Conservation (phyloP, 64 coral and sea anemone species). For the Porites lutea region DNA sequence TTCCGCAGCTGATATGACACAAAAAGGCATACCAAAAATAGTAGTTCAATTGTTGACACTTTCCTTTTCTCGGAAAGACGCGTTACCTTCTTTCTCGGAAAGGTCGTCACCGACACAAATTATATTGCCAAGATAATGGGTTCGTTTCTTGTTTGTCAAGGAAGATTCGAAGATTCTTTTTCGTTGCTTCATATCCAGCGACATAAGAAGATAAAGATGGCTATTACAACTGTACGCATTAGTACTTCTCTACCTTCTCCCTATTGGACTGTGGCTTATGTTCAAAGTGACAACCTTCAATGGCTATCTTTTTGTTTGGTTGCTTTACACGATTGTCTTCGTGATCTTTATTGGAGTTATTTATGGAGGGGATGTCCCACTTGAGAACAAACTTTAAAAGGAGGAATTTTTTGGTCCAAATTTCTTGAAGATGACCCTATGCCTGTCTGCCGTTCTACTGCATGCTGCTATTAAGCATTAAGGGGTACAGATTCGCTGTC, state of each 20-base stretch:
- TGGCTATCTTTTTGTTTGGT: conserved; percentile 36
- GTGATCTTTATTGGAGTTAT: conserved; percentile 13
- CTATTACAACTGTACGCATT: conserved; percentile 11
- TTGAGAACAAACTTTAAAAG: conserved; percentile 47
- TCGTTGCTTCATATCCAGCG: background rate
- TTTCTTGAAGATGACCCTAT: conserved; percentile 66
- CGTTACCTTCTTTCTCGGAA: too few relatives aligned
- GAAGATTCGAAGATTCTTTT: background rate
- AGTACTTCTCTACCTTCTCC: background rate
- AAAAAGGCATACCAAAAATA: too few relatives aligned
- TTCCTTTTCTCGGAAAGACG: too few relatives aligned
- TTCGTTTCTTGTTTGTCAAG: background rate
- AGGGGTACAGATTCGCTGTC: background rate
- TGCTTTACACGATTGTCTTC: background rate
- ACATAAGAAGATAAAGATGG: background rate
- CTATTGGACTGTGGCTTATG: background rate
- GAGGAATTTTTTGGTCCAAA: conserved; percentile 63
- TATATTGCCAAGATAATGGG: background rate
- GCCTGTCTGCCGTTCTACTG: conserved; percentile 42
- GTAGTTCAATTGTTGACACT: too few relatives aligned
- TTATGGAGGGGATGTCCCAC: background rate
- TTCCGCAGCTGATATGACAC: too few relatives aligned
- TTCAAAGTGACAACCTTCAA: background rate
- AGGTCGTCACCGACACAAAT: too few relatives aligned
- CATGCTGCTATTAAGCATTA: conserved; percentile 33